phyloP scores from a whole-genome alignment of 2,113 vertebrate species.

The Pteronura brasiliensis region DNA sequence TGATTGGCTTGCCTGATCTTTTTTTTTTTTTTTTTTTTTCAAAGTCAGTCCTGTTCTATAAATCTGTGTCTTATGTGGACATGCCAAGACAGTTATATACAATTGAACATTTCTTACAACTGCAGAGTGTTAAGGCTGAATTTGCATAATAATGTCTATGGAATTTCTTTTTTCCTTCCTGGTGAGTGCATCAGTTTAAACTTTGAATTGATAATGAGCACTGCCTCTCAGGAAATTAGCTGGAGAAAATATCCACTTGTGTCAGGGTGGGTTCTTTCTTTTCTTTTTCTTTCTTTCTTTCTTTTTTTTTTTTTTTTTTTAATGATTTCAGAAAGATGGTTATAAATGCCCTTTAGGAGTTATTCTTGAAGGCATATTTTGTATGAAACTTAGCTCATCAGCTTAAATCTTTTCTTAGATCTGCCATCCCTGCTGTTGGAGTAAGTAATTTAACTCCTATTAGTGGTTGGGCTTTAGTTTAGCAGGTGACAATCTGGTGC shows the following conservation, averaged over 20 bases:
- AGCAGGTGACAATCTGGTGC: not conserved
- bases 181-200: slow-evolving; percentile 30
- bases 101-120: slow-evolving; percentile 27
- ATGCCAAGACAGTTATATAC: not conserved
- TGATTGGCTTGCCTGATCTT: slow-evolving; percentile 1
- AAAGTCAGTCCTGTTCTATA: slow-evolving; percentile 6
- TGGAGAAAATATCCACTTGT: slow-evolving; percentile 48
- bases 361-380: slow-evolving; percentile 38
- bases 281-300: not conserved
- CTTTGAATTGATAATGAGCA: slow-evolving; percentile 70
- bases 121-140: slow-evolving; percentile 8
- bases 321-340: slow-evolving; percentile 28
- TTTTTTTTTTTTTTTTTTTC: not conserved
- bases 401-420: slow-evolving; percentile 8
- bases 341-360: slow-evolving; percentile 40
- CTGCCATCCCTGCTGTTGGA: slow-evolving; percentile 17
- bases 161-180: slow-evolving; percentile 62
- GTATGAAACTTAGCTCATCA: slow-evolving; percentile 32
- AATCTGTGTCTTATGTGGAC: slow-evolving; percentile 28
- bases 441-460: slow-evolving; percentile 25
- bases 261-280: not conserved
- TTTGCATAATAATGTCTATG: slow-evolving; percentile 68
- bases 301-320: not conserved
- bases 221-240: slow-evolving; percentile 54
- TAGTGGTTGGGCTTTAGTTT: not conserved